Base-by-base conservation (phyloP, 2,888 invertebrate species). In the Ditula angustiorana region DNA sequence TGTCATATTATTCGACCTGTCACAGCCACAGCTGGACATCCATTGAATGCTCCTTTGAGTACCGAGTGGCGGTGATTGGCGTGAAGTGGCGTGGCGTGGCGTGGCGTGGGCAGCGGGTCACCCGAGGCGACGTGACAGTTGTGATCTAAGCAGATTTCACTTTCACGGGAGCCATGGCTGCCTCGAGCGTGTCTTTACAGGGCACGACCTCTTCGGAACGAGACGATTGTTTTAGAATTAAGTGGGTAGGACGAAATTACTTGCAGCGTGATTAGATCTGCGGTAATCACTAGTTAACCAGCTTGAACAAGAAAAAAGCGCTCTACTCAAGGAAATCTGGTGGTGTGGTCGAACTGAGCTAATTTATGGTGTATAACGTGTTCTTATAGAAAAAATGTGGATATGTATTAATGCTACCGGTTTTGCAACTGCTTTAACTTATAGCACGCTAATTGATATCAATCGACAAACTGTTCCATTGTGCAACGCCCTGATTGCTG, bases 11-110 rank as follows among this genome's bases (percentile, higher is more conserved):
- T 47, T 19, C 28, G 21, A 21, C 13, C 61, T 56, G 61, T 61
- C 61, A 61, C 37, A 61, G 37, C 46, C n/a, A n/a, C n/a, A n/a
- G n/a, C n/a, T 53, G 30, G 61, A 61, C 46, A 35, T 35, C 47
- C 47, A 5, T 53, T 53, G 28, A 28, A 61, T 37, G 49, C 26
- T 8, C 24, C 21, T 33, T 16, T 21, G 50, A 50, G 50, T 19
- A 5, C 19, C 19, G 44, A 56, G 37, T n/a, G 49, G 53, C 26
- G 35, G 23, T 56, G 61, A 47, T 47, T 47, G 55, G 61, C 53
- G 61, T 61, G 53, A 53, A 24, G 47, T 21, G 61, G 61, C 61
- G 28, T 21, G 44, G 21, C 13, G 28, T 44, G 56, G 21, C 44
- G 44, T 30, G 44, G 50, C 30, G 50, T 50, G 30, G 41, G 55